phyloP scores from a whole-genome alignment of 2,113 vertebrate genomes.

The Sorex fumeus region DNA sequence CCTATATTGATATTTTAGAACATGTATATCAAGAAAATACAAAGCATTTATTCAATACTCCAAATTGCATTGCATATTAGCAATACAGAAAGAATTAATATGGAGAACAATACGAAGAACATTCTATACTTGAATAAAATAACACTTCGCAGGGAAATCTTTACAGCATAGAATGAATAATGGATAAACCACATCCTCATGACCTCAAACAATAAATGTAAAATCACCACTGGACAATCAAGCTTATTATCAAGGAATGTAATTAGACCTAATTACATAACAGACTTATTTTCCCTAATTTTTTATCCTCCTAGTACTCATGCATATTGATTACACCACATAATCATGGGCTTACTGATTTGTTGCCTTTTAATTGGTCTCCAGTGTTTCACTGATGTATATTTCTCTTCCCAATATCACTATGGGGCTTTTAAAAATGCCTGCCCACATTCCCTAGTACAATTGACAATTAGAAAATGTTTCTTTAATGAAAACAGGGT shows the following conservation, averaged over 20 bases:
- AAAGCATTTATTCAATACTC: neutral
- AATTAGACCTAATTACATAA: slow-evolving; percentile 67
- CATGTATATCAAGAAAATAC: neutral
- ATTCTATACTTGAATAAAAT: neutral
- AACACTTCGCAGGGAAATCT: neutral
- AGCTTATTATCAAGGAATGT: slow-evolving; percentile 54
- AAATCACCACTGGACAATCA: neutral
- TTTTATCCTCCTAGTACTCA: slow-evolving; percentile 55
- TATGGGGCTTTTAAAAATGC: neutral
- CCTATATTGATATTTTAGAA: slow-evolving; percentile 50
- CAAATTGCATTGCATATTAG: slow-evolving; percentile 23
- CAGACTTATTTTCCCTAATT: slow-evolving; percentile 59
- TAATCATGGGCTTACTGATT: slow-evolving; percentile 63
- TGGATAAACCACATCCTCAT: neutral
- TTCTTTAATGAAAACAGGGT: slow-evolving; percentile 64
- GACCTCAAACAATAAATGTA: slow-evolving; percentile 53
- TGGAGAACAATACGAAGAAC: neutral
- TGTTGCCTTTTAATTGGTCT: slow-evolving; percentile 73
- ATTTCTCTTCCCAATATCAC: slow-evolving; percentile 53
- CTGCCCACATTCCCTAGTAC: neutral
- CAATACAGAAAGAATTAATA: neutral
- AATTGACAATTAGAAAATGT: slow-evolving; percentile 56
- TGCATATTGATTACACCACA: slow-evolving; percentile 69
- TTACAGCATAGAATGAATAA: neutral
- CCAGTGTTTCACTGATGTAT: slow-evolving; percentile 52